Evolutionary conservation across 2,888 invertebrate genomes (phyloP), one percentile per base, ranked within the genome.

Genomic region (Caenorhabditis sulstoni): DNA sequence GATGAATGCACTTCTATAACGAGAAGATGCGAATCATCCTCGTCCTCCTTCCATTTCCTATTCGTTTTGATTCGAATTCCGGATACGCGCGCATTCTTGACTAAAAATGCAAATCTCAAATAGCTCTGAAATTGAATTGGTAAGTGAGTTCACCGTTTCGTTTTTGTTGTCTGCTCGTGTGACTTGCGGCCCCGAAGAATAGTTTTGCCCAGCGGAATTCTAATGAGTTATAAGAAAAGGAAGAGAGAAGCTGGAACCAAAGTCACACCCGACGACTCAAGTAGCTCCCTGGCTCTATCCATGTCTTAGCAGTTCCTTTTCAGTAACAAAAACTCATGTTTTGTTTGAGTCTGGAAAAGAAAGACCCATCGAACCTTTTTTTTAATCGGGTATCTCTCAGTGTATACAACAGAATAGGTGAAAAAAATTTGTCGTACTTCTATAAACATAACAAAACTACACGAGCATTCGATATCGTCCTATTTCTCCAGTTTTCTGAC

Each of bases 211-310:
- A 22, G 20, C 16, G 49, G 58, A 59, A 70, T 61, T 16, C 45
- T 18, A 53, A 68, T 68, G 59, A 68, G 66, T 66, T 22, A 45
- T 8, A 18, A 29, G 45, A 59, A 59, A 45, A 44, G n/a, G n/a
- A n/a, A 12, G 50, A 1, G 35, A 39, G 20, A 45, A 55, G 12
- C 3, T 52, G 52, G 47, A 47, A n/a, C 29, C 37, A 35, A 11
- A 41, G 41, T 41, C 11, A 41, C 41, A 41, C 41, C 16, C 14
- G 52, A 23, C 35, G 57, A 2, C 39, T 37, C 58, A 49, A 41
- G 58, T 18, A 45, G 29, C 53, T 29, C 29, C 29, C 7, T 29
- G 29, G 3, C 29, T n/a, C n/a, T n/a, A n/a, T n/a, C n/a, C n/a
- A n/a, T n/a, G n/a, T n/a, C n/a, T n/a, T n/a, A n/a, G n/a, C n/a